These are phyloP conservation scores for Synergus laeviventris DNA, from an alignment of 2,888 invertebrate genomes.

Conservation along the genomic window DNA sequence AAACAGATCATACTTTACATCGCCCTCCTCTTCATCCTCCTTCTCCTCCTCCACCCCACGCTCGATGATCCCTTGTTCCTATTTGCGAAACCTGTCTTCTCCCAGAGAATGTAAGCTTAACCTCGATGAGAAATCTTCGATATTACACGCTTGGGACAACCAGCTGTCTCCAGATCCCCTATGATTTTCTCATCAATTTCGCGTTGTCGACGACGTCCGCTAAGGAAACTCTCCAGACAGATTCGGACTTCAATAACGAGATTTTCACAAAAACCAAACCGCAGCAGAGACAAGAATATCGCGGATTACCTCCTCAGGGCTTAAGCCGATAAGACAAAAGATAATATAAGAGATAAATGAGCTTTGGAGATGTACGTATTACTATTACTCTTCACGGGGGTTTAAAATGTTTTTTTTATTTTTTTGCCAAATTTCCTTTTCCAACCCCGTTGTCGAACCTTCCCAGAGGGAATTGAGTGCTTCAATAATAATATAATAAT, in stretches of 20 bases:
- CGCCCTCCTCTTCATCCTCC: constrained; percentile 39
- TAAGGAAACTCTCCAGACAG: constrained; percentile 1
- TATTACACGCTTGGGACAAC: constrained; percentile 55
- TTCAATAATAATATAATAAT: no score
- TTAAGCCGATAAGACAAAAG: background rate
- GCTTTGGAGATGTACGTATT: background rate
- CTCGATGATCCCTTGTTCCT: constrained; percentile 27
- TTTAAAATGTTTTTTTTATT: background rate
- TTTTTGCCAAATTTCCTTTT: no score
- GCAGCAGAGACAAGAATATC: background rate
- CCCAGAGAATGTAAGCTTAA: background rate
- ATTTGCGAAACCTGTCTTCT: constrained; percentile 29
- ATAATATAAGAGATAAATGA: background rate
- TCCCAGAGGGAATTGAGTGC: no score
- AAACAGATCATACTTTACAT: constrained; percentile 45
- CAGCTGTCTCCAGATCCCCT: constrained; percentile 43
- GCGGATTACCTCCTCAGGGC: background rate
- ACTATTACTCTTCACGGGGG: background rate
- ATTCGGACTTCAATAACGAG: constrained; percentile 32
- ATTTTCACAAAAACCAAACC: constrained; percentile 17
- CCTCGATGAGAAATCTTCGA: constrained; percentile 57
- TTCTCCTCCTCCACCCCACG: no score
- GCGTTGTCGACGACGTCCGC: constrained; percentile 8
- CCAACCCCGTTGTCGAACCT: no score
- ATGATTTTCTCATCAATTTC: constrained; percentile 56